Percentiles rank a stretch among this genome's conserved stretches.
Conservation (phyloP, 2,113 vertebrate genomes). For the Rhabdornis inornatus region DNA sequence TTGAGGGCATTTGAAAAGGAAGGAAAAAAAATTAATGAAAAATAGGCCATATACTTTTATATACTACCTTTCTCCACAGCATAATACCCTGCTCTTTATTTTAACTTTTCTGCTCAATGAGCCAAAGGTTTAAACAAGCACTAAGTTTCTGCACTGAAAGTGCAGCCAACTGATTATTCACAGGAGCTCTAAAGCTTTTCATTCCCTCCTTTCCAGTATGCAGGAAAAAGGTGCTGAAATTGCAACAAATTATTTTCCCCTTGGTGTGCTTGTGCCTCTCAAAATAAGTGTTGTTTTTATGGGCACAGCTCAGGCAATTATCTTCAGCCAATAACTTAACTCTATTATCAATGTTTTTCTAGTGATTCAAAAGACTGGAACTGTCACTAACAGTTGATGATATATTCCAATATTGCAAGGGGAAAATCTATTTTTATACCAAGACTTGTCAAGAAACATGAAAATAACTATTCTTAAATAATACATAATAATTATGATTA, state of each 20-base stretch:
- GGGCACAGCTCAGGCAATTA: neutral
- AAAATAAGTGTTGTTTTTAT: neutral
- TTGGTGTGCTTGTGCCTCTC: neutral
- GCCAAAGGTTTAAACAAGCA: neutral
- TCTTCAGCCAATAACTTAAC: neutral
- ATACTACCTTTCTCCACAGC: neutral
- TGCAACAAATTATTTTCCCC: neutral
- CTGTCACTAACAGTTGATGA: neutral
- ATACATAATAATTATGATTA: neutral
- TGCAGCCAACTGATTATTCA: neutral
- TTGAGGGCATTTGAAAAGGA: neutral
- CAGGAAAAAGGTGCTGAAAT: neutral
- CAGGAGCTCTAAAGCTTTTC: neutral
- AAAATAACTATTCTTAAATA: neutral
- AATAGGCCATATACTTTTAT: neutral
- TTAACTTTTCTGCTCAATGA: neutral
- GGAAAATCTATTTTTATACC: neutral
- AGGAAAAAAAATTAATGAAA: neutral
- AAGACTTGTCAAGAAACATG: neutral
- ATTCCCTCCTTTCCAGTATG: neutral
- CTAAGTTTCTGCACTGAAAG: neutral
- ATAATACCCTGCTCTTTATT: neutral
- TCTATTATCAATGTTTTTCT: neutral
- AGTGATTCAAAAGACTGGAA: neutral
- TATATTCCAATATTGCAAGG: neutral